Evolutionary conservation across 1,140 invertebrate species (phyloP), one percentile per base, ranked within the genome.

Genomic region (Drosophila nasuta): DNA sequence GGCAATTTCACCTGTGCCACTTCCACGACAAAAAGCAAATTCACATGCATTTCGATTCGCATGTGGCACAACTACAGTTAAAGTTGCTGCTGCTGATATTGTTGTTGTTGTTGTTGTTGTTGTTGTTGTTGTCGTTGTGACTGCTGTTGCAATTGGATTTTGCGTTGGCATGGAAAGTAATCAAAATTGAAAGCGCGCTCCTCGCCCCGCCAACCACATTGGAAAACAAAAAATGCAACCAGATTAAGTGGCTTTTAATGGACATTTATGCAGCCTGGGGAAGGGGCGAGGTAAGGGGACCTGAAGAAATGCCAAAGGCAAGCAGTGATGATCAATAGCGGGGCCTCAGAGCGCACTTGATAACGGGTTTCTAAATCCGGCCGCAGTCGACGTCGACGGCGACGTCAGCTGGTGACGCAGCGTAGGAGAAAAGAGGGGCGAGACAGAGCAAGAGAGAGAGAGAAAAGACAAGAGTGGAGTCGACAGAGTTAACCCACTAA

Each of bases 401-500:
- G 35, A 4, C 51, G 62, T 5, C 38, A 49, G 28, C 51, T 33
- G 6, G 28, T 54, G 30, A 46, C 54, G 51, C 70, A 43, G 20
- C 54, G 67, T 48, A 65, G 65, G 57, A 72, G 64, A 68, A 54
- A 54, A 54, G 51, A 54, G 51, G 38, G 8, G 38, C 35, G 10
- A 38, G 35, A 13, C 35, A 38, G 35, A 38, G 35, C 35, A 10
- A 38, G 6, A 38, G 35, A 38, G 35, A 25, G 35, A 25, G 20
- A 25, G 20, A 25, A 25, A 25, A 25, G 20, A 25, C 20, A 25
- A 25, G 33, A 33, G 33, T 33, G 5, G 33, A 33, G 33, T 33
- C 38, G 66, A 69, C 77, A 71, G 71, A 68, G 80, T 88, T 87
- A 89, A 88, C 83, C 83, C 83, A 88, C 83, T 88, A 88, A 88